Evolutionary conservation across 2,797 vertebrate species (phyloP).

Genomic region (Threskiornis aethiopicus): DNA sequence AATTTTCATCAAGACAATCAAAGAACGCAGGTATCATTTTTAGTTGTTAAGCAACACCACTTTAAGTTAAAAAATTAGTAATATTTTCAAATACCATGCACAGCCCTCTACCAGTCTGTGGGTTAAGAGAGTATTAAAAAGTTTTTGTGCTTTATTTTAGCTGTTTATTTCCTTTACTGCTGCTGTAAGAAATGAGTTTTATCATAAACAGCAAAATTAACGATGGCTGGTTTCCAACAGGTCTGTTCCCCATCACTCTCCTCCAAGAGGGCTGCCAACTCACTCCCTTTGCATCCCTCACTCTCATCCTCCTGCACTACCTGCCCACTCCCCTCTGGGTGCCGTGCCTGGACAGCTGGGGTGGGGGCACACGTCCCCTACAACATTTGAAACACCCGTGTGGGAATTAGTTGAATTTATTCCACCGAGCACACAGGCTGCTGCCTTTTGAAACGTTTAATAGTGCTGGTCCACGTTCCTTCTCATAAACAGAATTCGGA

Average conservation of each 20-base stretch:
- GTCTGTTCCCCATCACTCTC: neutral
- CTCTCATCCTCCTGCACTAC: neutral
- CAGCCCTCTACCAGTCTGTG: neutral
- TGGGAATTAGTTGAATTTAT: neutral
- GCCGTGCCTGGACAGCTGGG: neutral
- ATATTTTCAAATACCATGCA: neutral
- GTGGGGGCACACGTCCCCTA: neutral
- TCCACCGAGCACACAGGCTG: neutral
- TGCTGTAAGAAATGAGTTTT: neutral
- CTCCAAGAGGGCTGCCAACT: neutral
- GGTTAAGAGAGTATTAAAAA: neutral
- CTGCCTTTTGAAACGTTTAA: neutral
- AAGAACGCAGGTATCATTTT: neutral
- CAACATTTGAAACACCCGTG: neutral
- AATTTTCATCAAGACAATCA: neutral
- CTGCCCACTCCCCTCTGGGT: neutral
- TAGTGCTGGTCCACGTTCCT: neutral
- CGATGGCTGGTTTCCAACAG: neutral
- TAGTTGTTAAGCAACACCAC: neutral
- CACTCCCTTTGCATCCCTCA: neutral
- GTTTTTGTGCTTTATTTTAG: neutral
- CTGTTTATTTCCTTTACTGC: neutral
- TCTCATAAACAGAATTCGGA: neutral
- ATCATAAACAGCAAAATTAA: neutral
- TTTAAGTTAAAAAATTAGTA: neutral